phyloP scores from a whole-genome alignment of 2,888 invertebrate genomes.

The Alloplasta piceator region DNA sequence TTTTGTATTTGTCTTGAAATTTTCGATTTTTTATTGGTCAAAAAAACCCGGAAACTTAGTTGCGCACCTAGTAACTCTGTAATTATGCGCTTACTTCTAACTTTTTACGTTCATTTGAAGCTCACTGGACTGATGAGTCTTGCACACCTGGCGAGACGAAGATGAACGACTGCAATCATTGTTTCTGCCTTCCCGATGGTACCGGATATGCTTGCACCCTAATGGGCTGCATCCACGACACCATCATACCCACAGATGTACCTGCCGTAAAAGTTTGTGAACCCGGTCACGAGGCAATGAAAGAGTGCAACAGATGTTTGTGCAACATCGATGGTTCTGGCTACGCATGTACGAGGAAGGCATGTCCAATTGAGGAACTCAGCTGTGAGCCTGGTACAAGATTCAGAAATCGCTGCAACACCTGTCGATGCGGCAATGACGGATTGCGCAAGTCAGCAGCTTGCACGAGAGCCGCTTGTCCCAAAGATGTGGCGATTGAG shows the following conservation, averaged over 20 bases:
- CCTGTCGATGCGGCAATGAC: conserved; percentile 22
- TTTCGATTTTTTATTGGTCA: too few species aligned
- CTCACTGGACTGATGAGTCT: background rate
- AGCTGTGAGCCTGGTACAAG: conserved; percentile 22
- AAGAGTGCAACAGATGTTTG: conserved; percentile 9
- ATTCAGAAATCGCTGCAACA: conserved; percentile 35
- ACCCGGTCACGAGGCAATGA: background rate
- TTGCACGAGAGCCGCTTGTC: conserved; percentile 38
- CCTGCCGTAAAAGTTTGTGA: conserved; percentile 3
- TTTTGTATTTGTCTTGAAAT: too few species aligned
- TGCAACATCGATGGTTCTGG: background rate
- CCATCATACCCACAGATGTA: background rate
- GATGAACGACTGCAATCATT: conserved; percentile 40
- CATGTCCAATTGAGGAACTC: background rate
- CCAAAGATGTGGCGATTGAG: background rate
- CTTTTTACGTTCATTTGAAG: conserved; percentile 34
- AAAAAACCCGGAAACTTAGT: too few species aligned
- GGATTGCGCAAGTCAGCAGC: conserved; percentile 11
- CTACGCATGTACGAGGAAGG: conserved; percentile 23
- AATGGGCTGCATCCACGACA: background rate
- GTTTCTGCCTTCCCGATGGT: conserved; percentile 33
- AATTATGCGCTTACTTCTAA: background rate
- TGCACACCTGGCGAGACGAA: conserved; percentile 37
- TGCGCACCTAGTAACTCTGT: too few species aligned
- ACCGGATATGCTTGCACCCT: conserved; percentile 21